Evolutionary conservation across 2,888 invertebrate species (phyloP).

Genomic region (Sarcophaga carnaria): DNA sequence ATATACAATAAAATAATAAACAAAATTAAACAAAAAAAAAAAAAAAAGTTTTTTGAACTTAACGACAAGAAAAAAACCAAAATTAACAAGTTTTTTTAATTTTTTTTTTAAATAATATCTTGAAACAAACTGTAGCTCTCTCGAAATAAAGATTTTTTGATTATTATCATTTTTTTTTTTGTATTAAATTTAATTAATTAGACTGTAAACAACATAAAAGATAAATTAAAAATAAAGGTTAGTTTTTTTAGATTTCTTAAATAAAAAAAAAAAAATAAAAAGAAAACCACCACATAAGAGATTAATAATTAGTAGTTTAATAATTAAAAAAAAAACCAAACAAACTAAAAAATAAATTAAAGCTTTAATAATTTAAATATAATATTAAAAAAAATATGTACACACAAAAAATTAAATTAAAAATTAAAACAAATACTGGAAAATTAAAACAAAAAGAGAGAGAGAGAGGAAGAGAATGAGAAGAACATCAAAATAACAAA

Average conservation of each 20-base stretch:
- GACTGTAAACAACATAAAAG: neutral
- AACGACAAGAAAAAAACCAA: neutral
- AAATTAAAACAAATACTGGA: neutral
- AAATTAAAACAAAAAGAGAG: neutral
- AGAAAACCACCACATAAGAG: neutral
- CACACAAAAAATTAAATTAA: neutral
- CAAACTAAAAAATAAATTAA: too few species aligned
- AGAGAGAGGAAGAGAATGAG: neutral
- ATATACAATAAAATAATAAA: neutral
- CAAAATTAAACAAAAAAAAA: conserved; percentile 4
- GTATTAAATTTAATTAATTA: neutral
- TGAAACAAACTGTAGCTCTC: conserved; percentile 76
- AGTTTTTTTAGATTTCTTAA: neutral
- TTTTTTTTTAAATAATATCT: conserved; percentile 38
- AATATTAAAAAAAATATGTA: too few species aligned
- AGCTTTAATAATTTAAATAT: too few species aligned
- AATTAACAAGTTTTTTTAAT: conserved; percentile 5
- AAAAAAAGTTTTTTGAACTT: conserved; percentile 3
- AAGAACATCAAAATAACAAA: neutral
- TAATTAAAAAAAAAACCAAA: too few species aligned
- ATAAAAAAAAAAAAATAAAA: neutral
- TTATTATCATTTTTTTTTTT: too few species aligned
- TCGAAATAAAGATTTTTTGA: conserved; percentile 71
- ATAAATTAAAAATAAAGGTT: neutral
- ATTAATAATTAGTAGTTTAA: too few species aligned